Percentiles rank a stretch among this genome's conserved stretches.
phyloP scores from a whole-genome alignment of 2,113 vertebrate genomes.

The Xiphorhynchus elegans region DNA sequence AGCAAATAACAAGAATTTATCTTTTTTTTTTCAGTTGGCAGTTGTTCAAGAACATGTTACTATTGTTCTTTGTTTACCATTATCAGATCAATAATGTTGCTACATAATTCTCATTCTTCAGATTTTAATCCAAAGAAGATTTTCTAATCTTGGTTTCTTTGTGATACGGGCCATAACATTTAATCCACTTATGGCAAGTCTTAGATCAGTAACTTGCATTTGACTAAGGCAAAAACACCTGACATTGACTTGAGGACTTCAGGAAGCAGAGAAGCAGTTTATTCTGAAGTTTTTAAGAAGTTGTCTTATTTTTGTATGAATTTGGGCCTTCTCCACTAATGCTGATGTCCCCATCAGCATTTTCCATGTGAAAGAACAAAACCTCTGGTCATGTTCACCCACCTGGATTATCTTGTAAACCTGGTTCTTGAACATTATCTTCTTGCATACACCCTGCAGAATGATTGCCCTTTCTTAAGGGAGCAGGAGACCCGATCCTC shows the following conservation, averaged over 20 bases:
- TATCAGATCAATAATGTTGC: conserved; percentile 26
- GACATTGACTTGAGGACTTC: background rate
- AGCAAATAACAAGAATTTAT: background rate
- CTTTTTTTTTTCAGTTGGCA: background rate
- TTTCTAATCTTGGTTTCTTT: conserved; percentile 26
- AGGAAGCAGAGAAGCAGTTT: background rate
- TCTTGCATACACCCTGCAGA: background rate
- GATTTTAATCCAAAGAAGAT: conserved; percentile 23
- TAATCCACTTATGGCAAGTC: conserved; percentile 25
- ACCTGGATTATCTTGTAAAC: background rate
- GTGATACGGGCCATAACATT: background rate
- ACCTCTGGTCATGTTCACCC: background rate
- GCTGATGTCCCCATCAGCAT: background rate
- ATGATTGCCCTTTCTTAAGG: background rate
- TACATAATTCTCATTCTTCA: conserved; percentile 27
- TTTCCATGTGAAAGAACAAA: background rate
- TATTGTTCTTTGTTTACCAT: conserved; percentile 10
- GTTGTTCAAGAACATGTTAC: background rate
- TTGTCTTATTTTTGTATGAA: background rate
- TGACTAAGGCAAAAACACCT: background rate
- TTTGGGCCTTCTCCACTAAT: background rate
- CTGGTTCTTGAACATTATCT: background rate
- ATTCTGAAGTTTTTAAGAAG: background rate
- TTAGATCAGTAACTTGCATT: conserved; percentile 11
- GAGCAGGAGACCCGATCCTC: background rate